phyloP scores from a whole-genome alignment of 1,140 invertebrate genomes.

The Coptotermes formosanus region DNA sequence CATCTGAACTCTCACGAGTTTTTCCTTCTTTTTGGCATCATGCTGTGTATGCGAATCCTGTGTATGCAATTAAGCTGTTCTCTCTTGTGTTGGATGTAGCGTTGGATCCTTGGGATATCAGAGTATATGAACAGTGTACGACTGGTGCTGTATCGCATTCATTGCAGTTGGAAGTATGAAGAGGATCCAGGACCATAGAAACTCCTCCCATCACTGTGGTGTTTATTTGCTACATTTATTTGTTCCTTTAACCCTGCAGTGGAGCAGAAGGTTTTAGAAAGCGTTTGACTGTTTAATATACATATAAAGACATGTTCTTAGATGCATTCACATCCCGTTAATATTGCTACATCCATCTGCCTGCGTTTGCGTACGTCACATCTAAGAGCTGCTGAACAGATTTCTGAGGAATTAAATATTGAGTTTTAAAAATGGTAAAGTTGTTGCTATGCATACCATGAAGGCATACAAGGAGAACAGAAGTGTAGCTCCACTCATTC shows the following conservation, averaged over 20 bases:
- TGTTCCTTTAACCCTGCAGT: neutral
- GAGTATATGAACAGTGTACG: constrained; percentile 24
- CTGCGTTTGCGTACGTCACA: too few relatives aligned
- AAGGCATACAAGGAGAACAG: too few relatives aligned
- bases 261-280: neutral
- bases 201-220: neutral
- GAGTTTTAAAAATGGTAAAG: too few relatives aligned
- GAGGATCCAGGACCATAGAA: neutral
- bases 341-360: too few relatives aligned
- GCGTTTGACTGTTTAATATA: neutral
- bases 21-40: constrained; percentile 19
- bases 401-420: too few relatives aligned
- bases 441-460: too few relatives aligned
- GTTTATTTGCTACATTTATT: neutral
- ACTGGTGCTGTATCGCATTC: constrained; percentile 29
- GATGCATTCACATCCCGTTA: too few relatives aligned
- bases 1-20: too few relatives aligned
- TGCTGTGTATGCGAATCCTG: constrained; percentile 31
- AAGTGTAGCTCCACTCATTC: too few relatives aligned
- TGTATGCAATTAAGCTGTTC: constrained; percentile 32
- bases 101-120: constrained; percentile 22
- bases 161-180: constrained; percentile 19
- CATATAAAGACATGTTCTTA: too few relatives aligned
- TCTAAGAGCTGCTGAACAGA: too few relatives aligned
- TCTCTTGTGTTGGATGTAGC: constrained; percentile 30